These are phyloP conservation scores for Apogon hyalosoma DNA, from an alignment of 2,797 vertebrate species.

Conservation along the genomic window DNA sequence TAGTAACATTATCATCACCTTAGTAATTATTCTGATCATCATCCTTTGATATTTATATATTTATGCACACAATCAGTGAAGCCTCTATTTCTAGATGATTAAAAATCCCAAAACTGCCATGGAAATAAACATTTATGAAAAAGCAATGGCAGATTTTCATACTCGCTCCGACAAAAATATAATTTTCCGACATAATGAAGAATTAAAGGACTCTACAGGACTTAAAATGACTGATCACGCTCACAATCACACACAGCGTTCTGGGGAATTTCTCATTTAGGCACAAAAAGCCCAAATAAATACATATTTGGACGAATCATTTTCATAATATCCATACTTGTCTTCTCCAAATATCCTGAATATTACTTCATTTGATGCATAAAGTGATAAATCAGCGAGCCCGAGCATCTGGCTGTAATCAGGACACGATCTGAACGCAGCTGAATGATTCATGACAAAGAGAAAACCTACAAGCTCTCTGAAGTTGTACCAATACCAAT, in stretches of 20 bases:
- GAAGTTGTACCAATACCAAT: background rate
- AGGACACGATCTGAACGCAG: slow-evolving; percentile 11
- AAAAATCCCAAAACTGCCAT: no score
- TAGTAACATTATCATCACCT: no score
- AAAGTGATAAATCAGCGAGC: background rate
- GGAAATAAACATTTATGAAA: background rate
- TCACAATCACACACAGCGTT: slow-evolving; percentile 2
- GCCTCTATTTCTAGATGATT: no score
- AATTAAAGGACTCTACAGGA: slow-evolving; percentile 46
- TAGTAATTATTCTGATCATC: no score
- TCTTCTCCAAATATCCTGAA: slow-evolving; percentile 4
- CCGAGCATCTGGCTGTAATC: background rate
- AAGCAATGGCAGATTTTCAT: background rate
- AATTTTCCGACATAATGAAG: slow-evolving; percentile 21
- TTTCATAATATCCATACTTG: slow-evolving; percentile 7
- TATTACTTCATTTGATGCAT: background rate
- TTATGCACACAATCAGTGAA: no score
- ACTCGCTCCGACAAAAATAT: slow-evolving; percentile 3
- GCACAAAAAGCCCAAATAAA: slow-evolving; percentile 35
- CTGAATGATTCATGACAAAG: background rate
- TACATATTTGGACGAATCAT: slow-evolving; percentile 29
- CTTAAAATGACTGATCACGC: slow-evolving; percentile 35
- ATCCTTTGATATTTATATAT: no score
- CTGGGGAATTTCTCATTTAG: slow-evolving; percentile 40
- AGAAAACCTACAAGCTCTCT: no score